phyloP scores from a whole-genome alignment of 2,797 vertebrate genomes.

The Huso huso region DNA sequence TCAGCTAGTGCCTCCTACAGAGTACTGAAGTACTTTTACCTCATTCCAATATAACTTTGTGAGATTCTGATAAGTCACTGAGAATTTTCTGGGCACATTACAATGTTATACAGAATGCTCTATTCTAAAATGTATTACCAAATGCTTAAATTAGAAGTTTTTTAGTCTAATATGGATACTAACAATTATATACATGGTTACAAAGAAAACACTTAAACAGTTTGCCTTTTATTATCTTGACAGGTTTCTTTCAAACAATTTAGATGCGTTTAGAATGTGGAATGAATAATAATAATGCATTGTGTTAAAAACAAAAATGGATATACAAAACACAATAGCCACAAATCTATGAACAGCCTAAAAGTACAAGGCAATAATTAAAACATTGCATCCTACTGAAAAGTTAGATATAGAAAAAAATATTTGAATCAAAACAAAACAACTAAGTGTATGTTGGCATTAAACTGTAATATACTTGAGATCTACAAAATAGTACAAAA shows the following conservation, averaged over 20 bases:
- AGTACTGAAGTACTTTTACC: no score
- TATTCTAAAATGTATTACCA: background rate
- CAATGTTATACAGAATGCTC: no score
- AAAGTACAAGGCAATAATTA: constrained; percentile 7
- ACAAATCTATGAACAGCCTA: background rate
- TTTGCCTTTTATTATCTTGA: background rate
- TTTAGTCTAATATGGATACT: background rate
- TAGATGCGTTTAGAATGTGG: background rate
- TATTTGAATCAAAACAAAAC: background rate
- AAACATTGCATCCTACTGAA: background rate
- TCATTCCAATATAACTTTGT: no score
- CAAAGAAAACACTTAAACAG: background rate
- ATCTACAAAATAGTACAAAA: constrained; percentile 18
- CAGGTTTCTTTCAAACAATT: background rate
- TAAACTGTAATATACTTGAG: constrained; percentile 23
- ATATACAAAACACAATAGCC: background rate
- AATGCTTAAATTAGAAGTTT: background rate
- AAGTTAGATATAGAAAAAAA: background rate
- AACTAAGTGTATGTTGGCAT: background rate
- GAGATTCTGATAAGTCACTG: no score
- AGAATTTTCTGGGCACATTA: no score
- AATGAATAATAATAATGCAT: background rate
- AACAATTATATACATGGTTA: background rate
- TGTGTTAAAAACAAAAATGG: background rate
- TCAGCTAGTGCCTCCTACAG: no score